Evolutionary conservation across 2,113 vertebrate species (phyloP).

Genomic region (Syrmaticus mikado): DNA sequence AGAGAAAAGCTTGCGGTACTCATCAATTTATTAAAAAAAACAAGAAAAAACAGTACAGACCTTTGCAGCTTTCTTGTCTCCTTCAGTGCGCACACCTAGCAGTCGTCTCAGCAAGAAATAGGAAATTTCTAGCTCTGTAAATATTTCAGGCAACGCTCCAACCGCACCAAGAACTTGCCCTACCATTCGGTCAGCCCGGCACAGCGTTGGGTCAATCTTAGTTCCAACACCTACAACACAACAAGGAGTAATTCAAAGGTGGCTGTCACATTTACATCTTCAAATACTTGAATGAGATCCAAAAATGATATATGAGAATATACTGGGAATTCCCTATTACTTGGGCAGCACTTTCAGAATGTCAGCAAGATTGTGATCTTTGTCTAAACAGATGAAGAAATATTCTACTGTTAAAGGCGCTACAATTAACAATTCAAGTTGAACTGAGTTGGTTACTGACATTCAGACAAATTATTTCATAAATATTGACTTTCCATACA

Average conservation of each 20-base stretch:
- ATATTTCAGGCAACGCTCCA: constrained; percentile 96
- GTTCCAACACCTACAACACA: constrained; percentile 91
- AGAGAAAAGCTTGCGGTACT: background rate
- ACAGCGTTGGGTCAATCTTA: constrained; percentile 97
- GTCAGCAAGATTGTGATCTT: background rate
- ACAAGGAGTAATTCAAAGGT: background rate
- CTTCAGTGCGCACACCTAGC: constrained; percentile 95
- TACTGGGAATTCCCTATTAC: background rate
- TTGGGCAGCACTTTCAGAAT: background rate
- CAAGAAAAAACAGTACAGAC: constrained; percentile 56
- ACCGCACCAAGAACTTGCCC: constrained; percentile 97
- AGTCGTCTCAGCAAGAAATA: constrained; percentile 95
- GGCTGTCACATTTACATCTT: background rate
- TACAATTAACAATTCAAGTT: background rate
- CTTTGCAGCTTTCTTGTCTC: constrained; percentile 99
- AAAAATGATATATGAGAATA: background rate
- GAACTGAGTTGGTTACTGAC: background rate
- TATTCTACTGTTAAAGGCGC: background rate
- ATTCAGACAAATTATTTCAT: background rate
- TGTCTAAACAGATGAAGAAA: background rate
- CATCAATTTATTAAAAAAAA: background rate
- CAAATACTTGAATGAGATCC: background rate
- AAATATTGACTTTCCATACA: background rate
- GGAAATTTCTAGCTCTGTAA: constrained; percentile 97
- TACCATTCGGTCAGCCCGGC: constrained; percentile 97